These are phyloP conservation scores for Dolomedes plantarius DNA, from an alignment of 2,888 invertebrate species.

Conservation along the genomic window DNA sequence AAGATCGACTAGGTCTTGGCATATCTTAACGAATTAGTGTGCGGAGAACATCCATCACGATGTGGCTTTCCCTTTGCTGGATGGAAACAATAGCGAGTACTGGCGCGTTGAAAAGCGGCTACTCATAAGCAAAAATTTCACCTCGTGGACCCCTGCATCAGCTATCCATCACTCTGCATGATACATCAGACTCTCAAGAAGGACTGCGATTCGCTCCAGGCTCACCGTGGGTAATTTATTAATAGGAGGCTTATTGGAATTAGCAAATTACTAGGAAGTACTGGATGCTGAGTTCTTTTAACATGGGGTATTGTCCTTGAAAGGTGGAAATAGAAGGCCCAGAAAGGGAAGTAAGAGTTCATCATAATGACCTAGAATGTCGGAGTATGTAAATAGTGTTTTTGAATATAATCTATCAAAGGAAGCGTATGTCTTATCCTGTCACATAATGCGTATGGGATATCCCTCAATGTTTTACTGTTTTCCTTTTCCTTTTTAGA, in stretches of 20 bases:
- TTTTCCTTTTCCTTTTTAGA: too few species aligned
- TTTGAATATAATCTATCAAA: too few species aligned
- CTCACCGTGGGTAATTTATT: slow-evolving; percentile 40
- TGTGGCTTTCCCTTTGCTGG: slow-evolving; percentile 23
- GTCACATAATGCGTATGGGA: too few species aligned
- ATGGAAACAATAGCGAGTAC: slow-evolving; percentile 22
- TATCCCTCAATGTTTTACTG: too few species aligned
- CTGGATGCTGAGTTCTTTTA: too few species aligned
- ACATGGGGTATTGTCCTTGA: too few species aligned
- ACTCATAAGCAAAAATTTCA: slow-evolving; percentile 28
- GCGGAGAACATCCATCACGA: slow-evolving; percentile 35
- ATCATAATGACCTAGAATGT: too few species aligned
- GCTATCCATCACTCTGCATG: slow-evolving; percentile 49
- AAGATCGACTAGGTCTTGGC: slow-evolving; percentile 14
- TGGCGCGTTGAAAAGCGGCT: slow-evolving; percentile 33
- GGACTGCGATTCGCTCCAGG: slow-evolving; percentile 14
- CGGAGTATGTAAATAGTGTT: too few species aligned
- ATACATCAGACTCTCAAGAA: slow-evolving; percentile 16
- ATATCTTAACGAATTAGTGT: slow-evolving; percentile 37
- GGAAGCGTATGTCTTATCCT: too few species aligned
- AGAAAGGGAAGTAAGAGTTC: too few species aligned
- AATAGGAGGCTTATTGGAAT: slow-evolving; percentile 33
- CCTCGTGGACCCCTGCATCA: slow-evolving; percentile 18
- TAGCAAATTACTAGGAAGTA: slow-evolving; percentile 17
- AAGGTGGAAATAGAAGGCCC: too few species aligned